Conservation (phyloP, 2,797 vertebrate species). For the Ispidina lecontei region DNA sequence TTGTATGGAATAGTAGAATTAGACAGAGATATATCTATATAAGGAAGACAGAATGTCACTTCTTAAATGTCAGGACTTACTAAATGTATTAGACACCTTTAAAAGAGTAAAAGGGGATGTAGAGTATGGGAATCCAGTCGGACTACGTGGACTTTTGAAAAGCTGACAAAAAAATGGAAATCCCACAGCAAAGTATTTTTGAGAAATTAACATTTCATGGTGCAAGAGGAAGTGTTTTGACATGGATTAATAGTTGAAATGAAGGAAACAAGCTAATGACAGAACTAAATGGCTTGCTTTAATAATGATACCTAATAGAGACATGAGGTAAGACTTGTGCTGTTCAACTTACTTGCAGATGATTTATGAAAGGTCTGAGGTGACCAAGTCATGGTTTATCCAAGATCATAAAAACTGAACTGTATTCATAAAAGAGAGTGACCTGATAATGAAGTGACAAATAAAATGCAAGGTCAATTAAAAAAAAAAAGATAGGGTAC, state of each 20-base stretch:
- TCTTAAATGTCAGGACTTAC: neutral
- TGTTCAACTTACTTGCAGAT: neutral
- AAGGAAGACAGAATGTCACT: neutral
- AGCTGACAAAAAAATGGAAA: neutral
- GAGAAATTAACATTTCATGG: neutral
- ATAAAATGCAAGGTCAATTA: neutral
- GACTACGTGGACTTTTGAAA: neutral
- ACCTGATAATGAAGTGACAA: neutral
- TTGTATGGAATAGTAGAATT: neutral
- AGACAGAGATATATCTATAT: neutral
- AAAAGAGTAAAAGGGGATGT: neutral
- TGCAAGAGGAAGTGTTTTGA: neutral
- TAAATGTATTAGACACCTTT: neutral
- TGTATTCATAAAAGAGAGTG: neutral
- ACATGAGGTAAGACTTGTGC: neutral
- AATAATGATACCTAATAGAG: neutral
- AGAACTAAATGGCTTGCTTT: neutral
- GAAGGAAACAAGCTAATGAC: neutral
- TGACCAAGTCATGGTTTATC: neutral
- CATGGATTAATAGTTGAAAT: neutral
- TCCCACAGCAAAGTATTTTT: neutral
- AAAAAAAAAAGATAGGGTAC: neutral
- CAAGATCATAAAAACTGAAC: neutral
- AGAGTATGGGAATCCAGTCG: accelerated
- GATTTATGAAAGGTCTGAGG: neutral